A percentile compares a stretch with the other conserved stretches of the same genome.
Evolutionary conservation across 1,140 invertebrate genomes (phyloP).

Genomic region (Pogonomyrmex californicus): DNA sequence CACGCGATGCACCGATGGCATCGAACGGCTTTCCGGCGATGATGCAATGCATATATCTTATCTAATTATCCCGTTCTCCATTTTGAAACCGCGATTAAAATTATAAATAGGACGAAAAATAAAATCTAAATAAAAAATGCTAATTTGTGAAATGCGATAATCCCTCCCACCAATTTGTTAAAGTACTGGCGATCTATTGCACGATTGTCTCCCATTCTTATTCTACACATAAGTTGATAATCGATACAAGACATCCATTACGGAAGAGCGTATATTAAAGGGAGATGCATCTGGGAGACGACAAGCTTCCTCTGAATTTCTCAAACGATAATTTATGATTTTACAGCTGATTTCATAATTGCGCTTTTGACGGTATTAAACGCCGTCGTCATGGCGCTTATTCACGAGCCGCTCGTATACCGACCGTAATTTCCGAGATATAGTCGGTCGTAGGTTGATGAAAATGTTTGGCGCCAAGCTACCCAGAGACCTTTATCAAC

Average conservation of each 20-base stretch:
- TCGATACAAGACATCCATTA: not conserved
- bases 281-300: not conserved
- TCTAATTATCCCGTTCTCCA: not conserved
- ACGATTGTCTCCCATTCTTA: not conserved
- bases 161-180: not conserved
- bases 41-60: not conserved
- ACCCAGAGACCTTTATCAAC: slow-evolving; percentile 22
- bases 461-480: slow-evolving; percentile 10
- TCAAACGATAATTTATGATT: not conserved
- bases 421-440: not conserved
- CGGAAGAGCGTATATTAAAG: not conserved
- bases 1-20: slow-evolving; percentile 39
- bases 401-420: slow-evolving; percentile 4
- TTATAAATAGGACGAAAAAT: not conserved
- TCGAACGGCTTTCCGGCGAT: not conserved
- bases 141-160: not conserved
- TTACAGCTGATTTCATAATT: not conserved
- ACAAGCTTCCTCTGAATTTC: not conserved
- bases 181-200: not conserved
- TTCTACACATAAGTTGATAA: not conserved
- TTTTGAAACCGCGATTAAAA: not conserved
- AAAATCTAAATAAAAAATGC: not conserved
- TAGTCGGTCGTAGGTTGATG: slow-evolving; percentile 4
- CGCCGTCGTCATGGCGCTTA: not conserved
- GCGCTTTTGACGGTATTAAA: not conserved